These are phyloP conservation scores for Euphonia xanthogaster DNA, from an alignment of 2,797 vertebrate genomes.

Conservation along the genomic window DNA sequence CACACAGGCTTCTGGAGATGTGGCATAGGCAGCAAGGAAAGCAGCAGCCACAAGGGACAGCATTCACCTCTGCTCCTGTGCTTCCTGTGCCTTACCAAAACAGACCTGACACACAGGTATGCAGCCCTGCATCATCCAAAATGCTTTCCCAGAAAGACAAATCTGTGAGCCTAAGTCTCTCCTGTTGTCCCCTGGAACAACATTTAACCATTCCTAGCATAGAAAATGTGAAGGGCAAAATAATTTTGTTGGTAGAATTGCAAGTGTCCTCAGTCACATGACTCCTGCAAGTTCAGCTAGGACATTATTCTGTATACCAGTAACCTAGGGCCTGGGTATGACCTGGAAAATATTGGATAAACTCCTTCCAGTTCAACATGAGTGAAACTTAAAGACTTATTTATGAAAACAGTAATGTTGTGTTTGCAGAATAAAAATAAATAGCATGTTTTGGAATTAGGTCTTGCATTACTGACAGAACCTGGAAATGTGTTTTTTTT, in stretches of 20 bases:
- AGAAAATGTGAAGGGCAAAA: neutral
- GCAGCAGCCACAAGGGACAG: neutral
- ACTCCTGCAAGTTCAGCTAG: neutral
- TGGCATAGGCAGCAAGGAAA: neutral
- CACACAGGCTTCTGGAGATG: neutral
- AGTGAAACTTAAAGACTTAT: neutral
- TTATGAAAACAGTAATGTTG: neutral
- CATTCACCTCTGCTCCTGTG: neutral
- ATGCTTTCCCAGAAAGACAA: neutral
- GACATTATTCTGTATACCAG: neutral
- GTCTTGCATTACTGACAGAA: neutral
- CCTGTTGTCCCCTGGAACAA: neutral
- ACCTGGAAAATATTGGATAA: neutral
- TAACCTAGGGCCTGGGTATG: neutral
- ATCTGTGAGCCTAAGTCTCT: neutral
- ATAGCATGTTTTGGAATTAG: neutral
- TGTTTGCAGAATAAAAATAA: neutral
- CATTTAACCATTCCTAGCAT: neutral
- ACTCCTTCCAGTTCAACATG: neutral
- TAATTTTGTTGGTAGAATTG: neutral
- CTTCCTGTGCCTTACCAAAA: neutral
- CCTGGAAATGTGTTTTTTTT: rapidly evolving
- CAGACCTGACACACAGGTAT: rapidly evolving
- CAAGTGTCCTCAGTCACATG: neutral
- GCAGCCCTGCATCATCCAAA: neutral